Base-by-base conservation (phyloP, 35 echinoderm and acorn worm species). In the Amphiura filiformis region DNA sequence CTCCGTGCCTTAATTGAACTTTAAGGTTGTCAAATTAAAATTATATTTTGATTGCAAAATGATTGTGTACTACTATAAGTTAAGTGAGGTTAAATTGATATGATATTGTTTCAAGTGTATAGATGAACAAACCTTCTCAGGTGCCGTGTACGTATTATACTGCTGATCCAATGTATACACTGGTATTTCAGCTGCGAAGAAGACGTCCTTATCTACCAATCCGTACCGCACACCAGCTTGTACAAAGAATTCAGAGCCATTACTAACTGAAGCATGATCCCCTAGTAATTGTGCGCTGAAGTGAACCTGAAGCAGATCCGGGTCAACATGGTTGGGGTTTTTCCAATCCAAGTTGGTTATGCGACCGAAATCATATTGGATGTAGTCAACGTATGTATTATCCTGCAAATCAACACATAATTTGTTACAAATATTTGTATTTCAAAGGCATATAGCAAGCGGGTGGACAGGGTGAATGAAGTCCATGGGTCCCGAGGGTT, bases 151-250 rank as follows among this genome's bases (percentile, higher is more conserved):
- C 42, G 83, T 85, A 34, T 82, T 42, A 38, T 80, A 39, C 37
- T 83, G 84, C 7, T 80, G n/a, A 75, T 88, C 80, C 23, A 95
- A 78, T 36, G 89, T 80, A 20, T 86, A 52, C 23, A 96, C 39
- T 37, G 87, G 87, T 35, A 82, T 84, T 37, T 88, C 36, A 13
- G 80, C 82, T 38, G 93, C 84, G 90, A 87, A 87, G 13, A 96
- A 34, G 22, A 87, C 80, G 37, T 96, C 87, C 13, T 89, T 86
- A 32, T 82, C 39, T 32, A 39, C 57, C 87, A 88, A 82, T 37
- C 93, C 94, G 36, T 96, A 96, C 2, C 91, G 26, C 28, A 96
- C 84, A 77, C 91, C 94, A 20, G 94, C 91, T 52, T 91, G 93
- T 0, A 96, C 91, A 0, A 76, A 41, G 31, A 95, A 40, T 81